Evolutionary conservation across 1,140 invertebrate species (phyloP).

Genomic region (Conus betulinus): DNA sequence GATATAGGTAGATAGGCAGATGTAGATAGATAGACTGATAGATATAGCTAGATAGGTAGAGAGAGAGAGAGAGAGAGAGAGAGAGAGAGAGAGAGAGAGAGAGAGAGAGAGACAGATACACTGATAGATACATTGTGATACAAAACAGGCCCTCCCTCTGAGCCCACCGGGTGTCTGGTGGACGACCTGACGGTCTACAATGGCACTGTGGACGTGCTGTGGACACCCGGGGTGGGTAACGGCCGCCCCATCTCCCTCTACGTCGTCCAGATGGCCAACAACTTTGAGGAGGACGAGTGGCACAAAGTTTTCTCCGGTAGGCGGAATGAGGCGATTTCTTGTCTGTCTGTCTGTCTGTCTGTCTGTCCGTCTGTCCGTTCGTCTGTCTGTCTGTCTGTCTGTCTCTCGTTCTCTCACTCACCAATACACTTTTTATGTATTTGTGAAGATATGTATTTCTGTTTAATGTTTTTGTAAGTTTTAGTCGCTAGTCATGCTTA

Average conservation of each 20-base stretch:
- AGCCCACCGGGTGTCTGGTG: constrained; percentile 73
- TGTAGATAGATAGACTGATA: too few species aligned
- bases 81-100: too few species aligned
- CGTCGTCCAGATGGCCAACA: constrained; percentile 84
- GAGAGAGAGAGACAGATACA: too few species aligned
- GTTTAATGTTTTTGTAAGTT: too few species aligned
- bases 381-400: too few species aligned
- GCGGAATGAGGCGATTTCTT: neutral
- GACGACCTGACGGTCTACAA: constrained; percentile 84
- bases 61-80: too few species aligned
- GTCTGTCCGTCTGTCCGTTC: too few species aligned
- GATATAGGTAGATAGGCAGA: too few species aligned
- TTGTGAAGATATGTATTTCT: neutral
- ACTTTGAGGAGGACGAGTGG: constrained; percentile 92
- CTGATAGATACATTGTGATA: too few species aligned
- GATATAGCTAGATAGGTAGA: too few species aligned
- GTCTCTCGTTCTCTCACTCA: neutral
- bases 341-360: neutral
- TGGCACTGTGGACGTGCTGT: constrained; percentile 86
- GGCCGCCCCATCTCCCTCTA: constrained; percentile 78
- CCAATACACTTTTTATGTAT: neutral
- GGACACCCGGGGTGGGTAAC: constrained; percentile 79
- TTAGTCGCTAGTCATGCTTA: too few species aligned
- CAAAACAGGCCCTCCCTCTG: constrained; percentile 71
- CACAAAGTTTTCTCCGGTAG: constrained; percentile 78